Base-by-base conservation (phyloP, 1,140 invertebrate species). In the Bombus impatiens region DNA sequence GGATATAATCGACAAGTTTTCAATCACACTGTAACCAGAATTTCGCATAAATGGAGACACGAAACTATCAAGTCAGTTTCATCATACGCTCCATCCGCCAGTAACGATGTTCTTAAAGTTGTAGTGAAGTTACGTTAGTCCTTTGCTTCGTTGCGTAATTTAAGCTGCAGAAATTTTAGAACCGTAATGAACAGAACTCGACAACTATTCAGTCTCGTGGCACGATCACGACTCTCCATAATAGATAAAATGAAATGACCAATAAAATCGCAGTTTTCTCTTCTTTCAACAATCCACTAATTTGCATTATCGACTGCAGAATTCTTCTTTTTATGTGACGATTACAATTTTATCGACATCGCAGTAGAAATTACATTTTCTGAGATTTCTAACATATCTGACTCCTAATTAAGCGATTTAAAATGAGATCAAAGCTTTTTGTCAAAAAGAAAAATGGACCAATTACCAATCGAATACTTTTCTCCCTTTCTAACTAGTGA, bases 21-120 rank as follows among this genome's bases (percentile, higher is more conserved):
- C 71, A 74, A 74, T 74, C 71, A 32, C 71, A n/a, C 44, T 74
- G n/a, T 44, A 47, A 74, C n/a, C 70, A 42, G 40, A 71, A 42
- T 40, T 42, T n/a, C 40, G 12, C n/a, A 74, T 74, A 74, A 74
- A 74, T 3, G 71, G 42, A 32, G 71, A 47, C 40, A 47, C 71
- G 40, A 44, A 74, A 74, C 42, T 47, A 32, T 74, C 32, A 76
- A 53, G 32, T n/a, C 32, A 57, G 15, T 37, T 76, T 32, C 32
- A 76, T 76, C 74, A 35, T 28, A 35, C 25, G 47, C 47, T 32
- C n/a, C 47, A 28, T 37, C 2, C 44, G 25, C 32, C 22, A 35
- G 35, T 57, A 57, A 57, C 44, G 32, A 57, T 28, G 35, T 77
- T 37, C 47, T 77, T 57, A 35, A 57, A 77, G 35, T 77, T 57